Evolutionary conservation across 2,113 vertebrate genomes (phyloP), one percentile per base, ranked within the genome.

Genomic region (Indicator maculatus): DNA sequence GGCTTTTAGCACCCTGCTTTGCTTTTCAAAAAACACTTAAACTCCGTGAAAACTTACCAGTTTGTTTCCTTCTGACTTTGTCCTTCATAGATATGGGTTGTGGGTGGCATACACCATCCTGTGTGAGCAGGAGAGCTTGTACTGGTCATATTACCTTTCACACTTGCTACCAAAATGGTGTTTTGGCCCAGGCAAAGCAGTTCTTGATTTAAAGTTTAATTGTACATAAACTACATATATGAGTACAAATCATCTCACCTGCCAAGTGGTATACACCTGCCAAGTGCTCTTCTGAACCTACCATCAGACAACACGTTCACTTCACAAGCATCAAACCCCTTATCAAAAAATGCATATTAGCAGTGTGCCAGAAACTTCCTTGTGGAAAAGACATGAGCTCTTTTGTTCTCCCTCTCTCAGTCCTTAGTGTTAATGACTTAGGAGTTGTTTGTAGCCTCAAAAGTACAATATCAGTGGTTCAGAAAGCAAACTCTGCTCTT

Each of bases 401-500:
- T 52, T 89, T 87, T 91, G 38, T 94, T 92, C 63, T 87, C 33
- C 13, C 26, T 79, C 75, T 77, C 66, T 84, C 84, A 59, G 0
- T 27, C 82, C 41, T 89, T 83, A 33, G n/a, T 52, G 36, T 23
- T 85, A 82, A 70, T 94, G 83, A 92, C 67, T 93, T 82, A 87
- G 31, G 19, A 10, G 5, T 84, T 87, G 66, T 45, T 89, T 90
- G 16, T 20, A 81, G 72, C 69, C 47, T 77, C 11, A 0, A 21
- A 92, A 86, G 41, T 36, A 90, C 70, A 86, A 88, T 59, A 75
- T 58, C 56, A 56, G 71, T 38, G 47, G 47, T 71, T 94, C 31
- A 56, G 44, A 95, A 77, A 83, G 82, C 33, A 80, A 80, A 71
- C 23, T 79, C 87, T 89, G 63, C 31, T 89, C 85, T 88, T 76